Evolutionary conservation across 2,888 invertebrate genomes (phyloP), one percentile per base, ranked within the genome.

Genomic region (Agrypnus murinus): DNA sequence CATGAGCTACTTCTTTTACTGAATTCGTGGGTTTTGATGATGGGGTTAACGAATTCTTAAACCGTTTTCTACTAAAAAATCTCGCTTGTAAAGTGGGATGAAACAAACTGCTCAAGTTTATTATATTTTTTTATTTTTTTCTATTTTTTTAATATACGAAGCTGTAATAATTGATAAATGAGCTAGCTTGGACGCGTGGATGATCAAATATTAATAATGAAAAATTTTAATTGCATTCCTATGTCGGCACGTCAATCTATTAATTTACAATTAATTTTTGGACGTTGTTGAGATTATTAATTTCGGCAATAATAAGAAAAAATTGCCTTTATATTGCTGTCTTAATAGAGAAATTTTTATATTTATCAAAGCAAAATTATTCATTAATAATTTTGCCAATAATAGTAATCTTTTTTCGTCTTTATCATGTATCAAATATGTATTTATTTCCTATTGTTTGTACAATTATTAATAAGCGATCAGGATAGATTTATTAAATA

Each of bases 211-310:
- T 48, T 48, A 48, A 36, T 17, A 10, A 53, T 34, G 14, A 55
- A 55, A 55, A 55, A 14, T 36, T 5, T 62, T 36, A 62, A 62
- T 19, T 62, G 48, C 62, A 62, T 48, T 62, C 62, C 19, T 62
- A 31, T 62, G 48, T 62, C 62, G 45, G 48, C 48, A 46, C 36
- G 62, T 62, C 62, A 62, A 62, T 62, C 48, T 38, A 48, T 48
- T 62, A 62, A 48, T 45, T 34, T 48, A 36, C 62, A 62, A 62
- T 62, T 62, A 62, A 48, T 48, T 62, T 48, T 45, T 17, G 3
- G 25, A 48, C 46, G 46, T 62, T 36, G 62, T 25, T 25, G 19
- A 19, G 36, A 46, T 62, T 34, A 62, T 62, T 62, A 62, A 62
- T 55, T 55, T 48, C 62, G 17, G n/a, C 48, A 36, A 48, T 62